Percentiles rank a stretch among this genome's conserved stretches.
Evolutionary conservation across 2,888 invertebrate genomes (phyloP).

Genomic region (Lochmaea crataegi): DNA sequence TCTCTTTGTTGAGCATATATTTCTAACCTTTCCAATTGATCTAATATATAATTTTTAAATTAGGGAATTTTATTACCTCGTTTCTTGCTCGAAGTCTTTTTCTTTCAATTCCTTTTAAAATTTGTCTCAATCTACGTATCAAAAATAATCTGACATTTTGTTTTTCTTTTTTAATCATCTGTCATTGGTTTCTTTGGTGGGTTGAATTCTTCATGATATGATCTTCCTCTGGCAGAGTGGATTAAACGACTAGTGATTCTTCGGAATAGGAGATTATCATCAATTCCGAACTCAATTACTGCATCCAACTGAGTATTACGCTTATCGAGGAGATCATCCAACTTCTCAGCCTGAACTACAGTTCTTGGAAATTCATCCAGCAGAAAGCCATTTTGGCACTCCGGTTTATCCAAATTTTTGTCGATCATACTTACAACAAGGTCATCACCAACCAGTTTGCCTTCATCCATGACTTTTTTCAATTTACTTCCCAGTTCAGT

Average conservation of each 20-base stretch:
- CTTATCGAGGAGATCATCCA: conserved; percentile 87
- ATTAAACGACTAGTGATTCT: conserved; percentile 93
- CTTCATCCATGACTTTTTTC: conserved; percentile 89
- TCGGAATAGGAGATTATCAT: conserved; percentile 87
- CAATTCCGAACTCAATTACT: conserved; percentile 94
- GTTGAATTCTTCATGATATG: conserved; percentile 96
- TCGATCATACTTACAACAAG: conserved; percentile 96
- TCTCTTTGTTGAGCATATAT: no score
- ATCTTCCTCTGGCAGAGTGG: conserved; percentile 89
- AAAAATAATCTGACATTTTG: no score
- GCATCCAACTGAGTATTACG: conserved; percentile 87
- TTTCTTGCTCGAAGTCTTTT: no score
- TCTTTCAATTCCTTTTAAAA: no score
- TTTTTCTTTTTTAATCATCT: no score
- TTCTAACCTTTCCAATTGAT: no score
- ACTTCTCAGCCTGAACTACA: conserved; percentile 93
- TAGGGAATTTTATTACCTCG: no score
- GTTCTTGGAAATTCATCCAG: conserved; percentile 98
- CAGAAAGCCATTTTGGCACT: conserved; percentile 93
- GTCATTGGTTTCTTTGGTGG: conserved; percentile 93
- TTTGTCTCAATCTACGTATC: no score
- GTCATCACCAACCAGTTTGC: conserved; percentile 92
- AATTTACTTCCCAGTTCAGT: conserved; percentile 85
- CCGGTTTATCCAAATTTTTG: conserved; percentile 87
- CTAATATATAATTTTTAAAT: no score